A percentile compares a stretch with the other conserved stretches of the same genome.
phyloP scores from a whole-genome alignment of 1,140 invertebrate genomes.

The Eueides isabella region DNA sequence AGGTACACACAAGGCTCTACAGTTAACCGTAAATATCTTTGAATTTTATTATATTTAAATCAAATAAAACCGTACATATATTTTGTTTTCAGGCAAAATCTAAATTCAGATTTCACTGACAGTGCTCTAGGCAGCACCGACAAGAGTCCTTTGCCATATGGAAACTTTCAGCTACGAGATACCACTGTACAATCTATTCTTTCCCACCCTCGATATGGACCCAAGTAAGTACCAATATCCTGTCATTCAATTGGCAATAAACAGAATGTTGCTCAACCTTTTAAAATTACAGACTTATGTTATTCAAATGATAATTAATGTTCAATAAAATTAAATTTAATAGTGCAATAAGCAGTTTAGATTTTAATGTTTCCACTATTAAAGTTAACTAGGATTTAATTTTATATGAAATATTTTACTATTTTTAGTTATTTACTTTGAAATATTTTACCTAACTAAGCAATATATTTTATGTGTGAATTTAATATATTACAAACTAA shows the following conservation, averaged over 20 bases:
- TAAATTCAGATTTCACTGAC: conserved; percentile 97
- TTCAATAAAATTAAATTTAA: background rate
- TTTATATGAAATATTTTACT: background rate
- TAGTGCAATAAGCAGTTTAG: background rate
- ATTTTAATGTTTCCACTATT: conserved; percentile 5
- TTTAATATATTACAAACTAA: no score
- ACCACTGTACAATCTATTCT: conserved; percentile 96
- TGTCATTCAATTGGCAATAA: background rate
- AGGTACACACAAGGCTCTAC: conserved; percentile 82
- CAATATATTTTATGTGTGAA: background rate
- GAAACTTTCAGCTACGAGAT: conserved; percentile 95
- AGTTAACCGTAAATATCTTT: no score
- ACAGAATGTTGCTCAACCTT: conserved; percentile 22
- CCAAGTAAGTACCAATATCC: conserved; percentile 84
- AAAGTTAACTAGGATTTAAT: background rate
- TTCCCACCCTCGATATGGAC: conserved; percentile 94
- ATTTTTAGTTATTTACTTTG: no score
- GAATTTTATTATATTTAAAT: no score
- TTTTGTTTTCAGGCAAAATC: conserved; percentile 89
- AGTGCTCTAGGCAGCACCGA: conserved; percentile 94
- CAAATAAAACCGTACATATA: no score
- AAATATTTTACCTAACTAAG: no score
- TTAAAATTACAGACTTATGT: conserved; percentile 1
- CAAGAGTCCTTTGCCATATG: conserved; percentile 94
- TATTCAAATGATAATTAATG: conserved; percentile 16